These are phyloP conservation scores for Chironomus striatipennis DNA, from an alignment of 1,140 invertebrate species.

Conservation along the genomic window DNA sequence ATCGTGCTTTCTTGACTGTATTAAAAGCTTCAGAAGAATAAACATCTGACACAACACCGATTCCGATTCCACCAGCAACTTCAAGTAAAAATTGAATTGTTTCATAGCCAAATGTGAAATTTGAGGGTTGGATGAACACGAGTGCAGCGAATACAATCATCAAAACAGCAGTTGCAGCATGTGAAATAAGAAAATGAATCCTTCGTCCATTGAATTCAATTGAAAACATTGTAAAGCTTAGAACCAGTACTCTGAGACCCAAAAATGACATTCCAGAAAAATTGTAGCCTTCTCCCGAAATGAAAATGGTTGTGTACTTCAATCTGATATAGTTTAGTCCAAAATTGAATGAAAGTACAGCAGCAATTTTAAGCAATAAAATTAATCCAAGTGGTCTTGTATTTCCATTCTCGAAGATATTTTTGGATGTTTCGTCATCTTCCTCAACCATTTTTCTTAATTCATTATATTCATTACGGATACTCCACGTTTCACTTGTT, in stretches of 20 bases:
- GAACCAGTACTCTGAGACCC: not conserved
- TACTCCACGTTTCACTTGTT: not conserved
- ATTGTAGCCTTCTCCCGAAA: not conserved
- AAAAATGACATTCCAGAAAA: not conserved
- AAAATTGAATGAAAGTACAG: not conserved
- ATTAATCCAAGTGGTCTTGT: not conserved
- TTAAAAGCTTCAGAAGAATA: constrained; percentile 11
- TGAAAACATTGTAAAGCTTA: not conserved
- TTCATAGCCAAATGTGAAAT: not conserved
- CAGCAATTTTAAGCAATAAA: not conserved
- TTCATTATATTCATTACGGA: constrained; percentile 14
- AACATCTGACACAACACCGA: not conserved
- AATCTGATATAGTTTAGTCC: not conserved
- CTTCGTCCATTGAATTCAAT: not conserved
- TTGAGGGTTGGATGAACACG: not conserved
- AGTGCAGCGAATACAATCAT: not conserved
- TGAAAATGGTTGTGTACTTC: not conserved
- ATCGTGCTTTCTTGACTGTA: not conserved
- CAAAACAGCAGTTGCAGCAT: not conserved
- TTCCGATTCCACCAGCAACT: not conserved
- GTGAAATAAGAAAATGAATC: not conserved
- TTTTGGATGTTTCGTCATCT: constrained; percentile 3
- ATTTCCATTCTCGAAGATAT: not conserved
- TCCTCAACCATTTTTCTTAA: constrained; percentile 7
- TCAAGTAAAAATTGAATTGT: not conserved